Percentiles rank a stretch among this genome's conserved stretches.
Evolutionary conservation across 2,797 vertebrate species (phyloP).

Genomic region (Spinus olivaceus): DNA sequence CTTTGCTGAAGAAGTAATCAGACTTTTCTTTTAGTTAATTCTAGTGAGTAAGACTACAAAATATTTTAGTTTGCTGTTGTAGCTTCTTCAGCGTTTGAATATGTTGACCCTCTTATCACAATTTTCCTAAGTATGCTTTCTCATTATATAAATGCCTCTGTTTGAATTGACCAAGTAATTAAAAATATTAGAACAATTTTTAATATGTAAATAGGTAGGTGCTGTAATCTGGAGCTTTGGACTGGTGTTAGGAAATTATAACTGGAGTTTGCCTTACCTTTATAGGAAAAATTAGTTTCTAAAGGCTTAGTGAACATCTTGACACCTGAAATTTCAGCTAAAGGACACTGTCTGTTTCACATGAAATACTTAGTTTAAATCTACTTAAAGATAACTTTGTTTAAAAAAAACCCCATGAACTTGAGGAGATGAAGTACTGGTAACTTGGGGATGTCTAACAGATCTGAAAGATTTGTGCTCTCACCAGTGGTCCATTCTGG

Average conservation of each 20-base stretch:
- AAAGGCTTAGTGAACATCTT: neutral
- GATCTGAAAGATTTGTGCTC: neutral
- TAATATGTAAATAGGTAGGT: neutral
- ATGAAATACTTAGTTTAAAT: neutral
- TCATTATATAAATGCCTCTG: neutral
- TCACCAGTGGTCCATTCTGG: neutral
- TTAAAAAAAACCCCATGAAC: neutral
- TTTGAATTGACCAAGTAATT: neutral
- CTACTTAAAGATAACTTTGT: neutral
- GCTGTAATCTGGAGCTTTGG: neutral
- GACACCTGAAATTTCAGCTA: neutral
- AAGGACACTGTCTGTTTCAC: neutral
- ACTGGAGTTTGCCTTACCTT: neutral
- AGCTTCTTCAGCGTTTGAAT: neutral
- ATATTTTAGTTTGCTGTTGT: neutral
- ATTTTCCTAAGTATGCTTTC: neutral
- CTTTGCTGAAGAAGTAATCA: neutral
- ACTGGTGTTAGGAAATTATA: neutral
- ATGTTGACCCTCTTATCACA: neutral
- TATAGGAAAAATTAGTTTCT: neutral
- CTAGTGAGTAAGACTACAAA: neutral
- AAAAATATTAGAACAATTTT: neutral
- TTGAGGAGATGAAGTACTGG: neutral
- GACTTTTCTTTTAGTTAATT: neutral
- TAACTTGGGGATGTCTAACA: neutral